Evolutionary conservation across 2,797 vertebrate species (phyloP), one percentile per base, ranked within the genome.

Genomic region (Hyperoplus lanceolatus): DNA sequence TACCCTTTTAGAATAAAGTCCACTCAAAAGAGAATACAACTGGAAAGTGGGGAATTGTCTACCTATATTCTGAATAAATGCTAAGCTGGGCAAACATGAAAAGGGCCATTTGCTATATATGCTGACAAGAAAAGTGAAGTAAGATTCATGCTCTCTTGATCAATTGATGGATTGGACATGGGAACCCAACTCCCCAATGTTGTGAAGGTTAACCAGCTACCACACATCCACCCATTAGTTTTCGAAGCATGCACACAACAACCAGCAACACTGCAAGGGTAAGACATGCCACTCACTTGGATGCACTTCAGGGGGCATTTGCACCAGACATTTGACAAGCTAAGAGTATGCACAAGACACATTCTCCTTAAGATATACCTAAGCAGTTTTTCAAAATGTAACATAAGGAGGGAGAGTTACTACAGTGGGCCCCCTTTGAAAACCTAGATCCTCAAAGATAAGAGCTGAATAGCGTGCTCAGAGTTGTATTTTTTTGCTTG

Each of bases 151-250:
- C 84, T 87, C 70, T 82, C 70, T 74, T 84, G 80, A 94, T 94
- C 86, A 93, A 70, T 91, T 95, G 94, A 94, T 94, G 88, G 91
- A 95, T 93, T 87, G 86, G 91, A 92, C 77, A 63, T 63, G 66
- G 80, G 85, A 86, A 85, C 78, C 55, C 57, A 82, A 71, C 69
- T 91, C 86, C 77, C 87, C 55, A 80, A 86, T 88, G 87, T 88
- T 87, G 84, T 87, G 89, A 94, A 93, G 92, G 94, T 93, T 94
- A 93, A 92, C 88, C 83, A 90, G 85, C 79, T 70, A 50, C 63
- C 7, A 29, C 82, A 75, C 64, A 77, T 83, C 79, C 75, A 85
- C 87, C 86, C 75, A 88, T 83, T 80, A 86, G 79, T 63, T 75
- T 87, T 13, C 75, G 72, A 73, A 53, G 65, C 74, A 48, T 70